Evolutionary conservation across 2,888 invertebrate species (phyloP).

Genomic region (Acanthosepion esculentum): DNA sequence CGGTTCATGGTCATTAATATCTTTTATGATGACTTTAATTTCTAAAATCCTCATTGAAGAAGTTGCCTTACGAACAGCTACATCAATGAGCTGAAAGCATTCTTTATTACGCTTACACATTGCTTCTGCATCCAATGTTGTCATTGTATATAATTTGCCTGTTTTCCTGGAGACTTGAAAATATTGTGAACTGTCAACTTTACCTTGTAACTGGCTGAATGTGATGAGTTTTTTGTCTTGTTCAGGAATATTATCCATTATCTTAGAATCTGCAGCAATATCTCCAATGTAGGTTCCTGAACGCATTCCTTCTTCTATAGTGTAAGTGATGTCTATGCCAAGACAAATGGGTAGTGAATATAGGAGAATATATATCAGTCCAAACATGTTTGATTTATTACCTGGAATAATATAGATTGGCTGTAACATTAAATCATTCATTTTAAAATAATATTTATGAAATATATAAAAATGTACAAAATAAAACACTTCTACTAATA

Average conservation of each 20-base stretch:
- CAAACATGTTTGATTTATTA: neutral
- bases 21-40: conserved; percentile 37
- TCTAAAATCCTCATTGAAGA: conserved; percentile 39
- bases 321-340: neutral
- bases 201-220: neutral
- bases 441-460: too few relatives aligned
- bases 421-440: too few relatives aligned
- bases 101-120: conserved; percentile 23
- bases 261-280: neutral
- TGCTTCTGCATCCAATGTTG: conserved; percentile 41
- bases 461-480: too few relatives aligned
- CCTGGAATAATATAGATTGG: neutral
- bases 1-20: conserved; percentile 34
- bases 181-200: neutral
- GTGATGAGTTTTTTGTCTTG: neutral
- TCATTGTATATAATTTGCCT: conserved; percentile 2
- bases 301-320: neutral
- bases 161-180: neutral
- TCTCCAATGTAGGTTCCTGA: neutral
- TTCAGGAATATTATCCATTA: neutral
- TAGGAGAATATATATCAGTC: neutral
- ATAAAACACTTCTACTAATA: too few relatives aligned
- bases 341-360: neutral
- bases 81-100: conserved; percentile 14
- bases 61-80: conserved; percentile 34